Base-by-base conservation (phyloP, 1,140 invertebrate species). In the Drosophila elegans region DNA sequence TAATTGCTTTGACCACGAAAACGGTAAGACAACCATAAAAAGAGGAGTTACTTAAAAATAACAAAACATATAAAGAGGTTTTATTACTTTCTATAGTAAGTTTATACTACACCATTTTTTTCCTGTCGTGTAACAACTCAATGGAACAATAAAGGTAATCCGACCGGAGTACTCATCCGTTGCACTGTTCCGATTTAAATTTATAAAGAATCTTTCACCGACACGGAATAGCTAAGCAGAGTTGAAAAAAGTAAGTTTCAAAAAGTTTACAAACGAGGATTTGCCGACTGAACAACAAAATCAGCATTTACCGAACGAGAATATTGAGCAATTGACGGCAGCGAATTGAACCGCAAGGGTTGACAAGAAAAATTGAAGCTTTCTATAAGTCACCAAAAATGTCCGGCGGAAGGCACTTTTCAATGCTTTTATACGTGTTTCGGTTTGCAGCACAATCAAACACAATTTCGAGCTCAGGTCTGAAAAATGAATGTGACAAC, bases 261-360 rank as follows among this genome's bases (percentile, higher is more conserved):
- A 48, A 42, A 34, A 60, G 51, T 38, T 9, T 27, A 34, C 42
- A 11, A 41, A 60, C 42, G 34, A 55, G 49, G 29, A 38, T 34
- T n/a, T 27, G 3, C 27, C 21, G 45, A 60, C 55, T 29, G 29
- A 5, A 39, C 25, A 54, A 21, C 16, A 21, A 49, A 55, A 39
- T 13, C 25, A 21, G 13, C 21, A 41, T 13, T 13, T 39, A 39
- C 11, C 42, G 45, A 71, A 27, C 51, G 57, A 41, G 53, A 38
- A 62, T 61, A 54, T 60, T 82, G 80, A 84, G 69, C 83, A 83
- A 82, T 82, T 82, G 80, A 63, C 75, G 61, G 76, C 80, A 74
- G 69, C 79, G 74, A 63, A 62, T 54, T 83, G 46, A 54, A 42
- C 45, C 71, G 44, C 34, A 29, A 45, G 10, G 32, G 13, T 29